Evolutionary conservation across 2,113 vertebrate genomes (phyloP).

Genomic region (Lycaon pictus): DNA sequence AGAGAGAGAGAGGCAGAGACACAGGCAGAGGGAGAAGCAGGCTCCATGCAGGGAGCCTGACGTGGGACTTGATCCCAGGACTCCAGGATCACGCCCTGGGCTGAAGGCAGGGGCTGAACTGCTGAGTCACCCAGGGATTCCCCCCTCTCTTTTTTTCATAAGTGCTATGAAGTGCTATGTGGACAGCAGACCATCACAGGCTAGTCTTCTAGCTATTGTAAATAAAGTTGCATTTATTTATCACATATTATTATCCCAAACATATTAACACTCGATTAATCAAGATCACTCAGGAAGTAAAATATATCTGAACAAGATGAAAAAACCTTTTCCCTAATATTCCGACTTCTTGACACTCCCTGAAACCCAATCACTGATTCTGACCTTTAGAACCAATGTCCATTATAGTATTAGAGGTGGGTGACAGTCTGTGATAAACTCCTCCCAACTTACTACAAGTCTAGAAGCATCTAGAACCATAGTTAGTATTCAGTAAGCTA

Average conservation of each 20-base stretch:
- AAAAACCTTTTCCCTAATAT: not conserved
- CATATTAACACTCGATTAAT: not conserved
- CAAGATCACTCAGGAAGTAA: not conserved
- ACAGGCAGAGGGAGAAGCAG: too few relatives aligned
- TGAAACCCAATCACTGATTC: not conserved
- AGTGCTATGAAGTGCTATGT: not conserved
- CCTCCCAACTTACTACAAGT: not conserved
- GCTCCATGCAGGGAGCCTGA: too few relatives aligned
- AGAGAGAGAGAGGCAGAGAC: too few relatives aligned
- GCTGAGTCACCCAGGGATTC: too few relatives aligned
- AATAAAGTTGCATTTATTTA: not conserved
- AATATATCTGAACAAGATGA: not conserved
- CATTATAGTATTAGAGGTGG: not conserved
- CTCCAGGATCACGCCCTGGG: too few relatives aligned
- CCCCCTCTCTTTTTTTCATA: not conserved
- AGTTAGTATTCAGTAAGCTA: not conserved
- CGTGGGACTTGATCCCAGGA: too few relatives aligned
- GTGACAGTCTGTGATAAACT: not conserved
- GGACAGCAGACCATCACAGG: not conserved
- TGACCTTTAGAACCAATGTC: not conserved
- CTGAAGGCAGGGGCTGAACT: too few relatives aligned
- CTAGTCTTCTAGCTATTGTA: not conserved
- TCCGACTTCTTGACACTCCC: not conserved
- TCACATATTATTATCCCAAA: not conserved
- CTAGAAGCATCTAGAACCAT: not conserved